A percentile compares a stretch with the other conserved stretches of the same genome.
Evolutionary conservation across 2,113 vertebrate genomes (phyloP).

Genomic region (Sapayoa aenigma): DNA sequence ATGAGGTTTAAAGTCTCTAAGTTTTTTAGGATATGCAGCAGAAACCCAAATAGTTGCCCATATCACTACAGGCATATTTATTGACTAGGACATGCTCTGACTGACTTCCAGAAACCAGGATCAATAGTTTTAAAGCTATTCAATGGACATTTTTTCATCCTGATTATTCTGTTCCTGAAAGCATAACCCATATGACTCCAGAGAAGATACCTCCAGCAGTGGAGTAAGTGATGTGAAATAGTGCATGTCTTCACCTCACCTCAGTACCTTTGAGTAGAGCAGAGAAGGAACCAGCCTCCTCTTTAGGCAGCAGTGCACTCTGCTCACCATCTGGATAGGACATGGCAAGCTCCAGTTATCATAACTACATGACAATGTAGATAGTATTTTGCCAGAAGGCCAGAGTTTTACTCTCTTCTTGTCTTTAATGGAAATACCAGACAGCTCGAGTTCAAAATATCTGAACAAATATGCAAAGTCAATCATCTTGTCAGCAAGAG

Average conservation of each 20-base stretch:
- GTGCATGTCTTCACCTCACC: slow-evolving; percentile 30
- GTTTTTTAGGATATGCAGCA: not conserved
- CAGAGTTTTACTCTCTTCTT: not conserved
- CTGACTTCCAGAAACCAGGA: not conserved
- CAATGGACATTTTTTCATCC: not conserved
- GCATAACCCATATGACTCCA: not conserved
- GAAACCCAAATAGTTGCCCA: not conserved
- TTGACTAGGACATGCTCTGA: not conserved
- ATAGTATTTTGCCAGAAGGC: not conserved
- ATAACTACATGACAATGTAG: not conserved
- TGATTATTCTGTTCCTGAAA: not conserved
- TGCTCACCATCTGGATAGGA: slow-evolving; percentile 20
- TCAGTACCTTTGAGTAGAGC: slow-evolving; percentile 24
- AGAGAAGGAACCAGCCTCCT: slow-evolving; percentile 44
- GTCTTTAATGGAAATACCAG: slow-evolving; percentile 8
- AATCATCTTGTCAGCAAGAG: slow-evolving; percentile 41
- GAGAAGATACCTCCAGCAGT: not conserved
- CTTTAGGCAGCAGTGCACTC: slow-evolving; percentile 14
- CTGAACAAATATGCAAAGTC: not conserved
- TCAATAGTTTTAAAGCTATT: not conserved
- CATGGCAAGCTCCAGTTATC: slow-evolving; percentile 31
- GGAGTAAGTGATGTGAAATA: slow-evolving; percentile 31
- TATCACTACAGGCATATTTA: not conserved
- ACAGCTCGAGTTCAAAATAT: not conserved
- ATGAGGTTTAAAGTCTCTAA: not conserved